Conservation (phyloP, 2,113 vertebrate genomes). For the Merops nubicus region DNA sequence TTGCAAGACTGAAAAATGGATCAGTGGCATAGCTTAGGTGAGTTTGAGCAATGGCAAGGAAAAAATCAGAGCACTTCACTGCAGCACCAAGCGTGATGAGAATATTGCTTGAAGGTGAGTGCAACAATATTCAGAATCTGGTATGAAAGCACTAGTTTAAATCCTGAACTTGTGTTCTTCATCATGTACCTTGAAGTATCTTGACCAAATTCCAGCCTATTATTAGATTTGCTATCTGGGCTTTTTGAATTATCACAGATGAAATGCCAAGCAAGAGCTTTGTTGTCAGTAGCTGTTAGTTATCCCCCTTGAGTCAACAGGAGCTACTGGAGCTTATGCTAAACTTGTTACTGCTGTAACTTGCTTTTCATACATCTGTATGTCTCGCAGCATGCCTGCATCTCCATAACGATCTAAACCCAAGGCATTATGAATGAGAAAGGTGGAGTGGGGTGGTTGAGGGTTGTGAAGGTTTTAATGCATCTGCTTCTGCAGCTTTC, state of each 20-base stretch:
- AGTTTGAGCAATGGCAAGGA: background rate
- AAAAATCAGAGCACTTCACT: background rate
- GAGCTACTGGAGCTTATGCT: background rate
- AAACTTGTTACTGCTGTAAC: background rate
- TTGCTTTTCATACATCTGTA: background rate
- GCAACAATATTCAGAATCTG: background rate
- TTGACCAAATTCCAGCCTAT: background rate
- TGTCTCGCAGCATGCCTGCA: background rate
- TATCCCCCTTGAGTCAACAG: background rate
- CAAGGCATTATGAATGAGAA: background rate
- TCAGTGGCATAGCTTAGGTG: background rate
- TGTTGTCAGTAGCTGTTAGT: background rate
- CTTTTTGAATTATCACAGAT: background rate
- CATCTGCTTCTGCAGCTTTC: background rate
- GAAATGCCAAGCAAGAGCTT: background rate
- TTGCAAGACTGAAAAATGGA: background rate
- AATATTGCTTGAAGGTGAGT: background rate
- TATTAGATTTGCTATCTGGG: background rate
- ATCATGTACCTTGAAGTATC: background rate
- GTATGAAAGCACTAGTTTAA: background rate
- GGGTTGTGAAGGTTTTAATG: background rate
- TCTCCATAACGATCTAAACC: background rate
- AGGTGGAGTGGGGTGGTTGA: rapidly evolving
- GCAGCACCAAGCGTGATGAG: background rate
- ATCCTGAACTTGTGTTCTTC: background rate